Evolutionary conservation across 2,888 invertebrate genomes (phyloP), one percentile per base, ranked within the genome.

Genomic region (Torymus tubicola): DNA sequence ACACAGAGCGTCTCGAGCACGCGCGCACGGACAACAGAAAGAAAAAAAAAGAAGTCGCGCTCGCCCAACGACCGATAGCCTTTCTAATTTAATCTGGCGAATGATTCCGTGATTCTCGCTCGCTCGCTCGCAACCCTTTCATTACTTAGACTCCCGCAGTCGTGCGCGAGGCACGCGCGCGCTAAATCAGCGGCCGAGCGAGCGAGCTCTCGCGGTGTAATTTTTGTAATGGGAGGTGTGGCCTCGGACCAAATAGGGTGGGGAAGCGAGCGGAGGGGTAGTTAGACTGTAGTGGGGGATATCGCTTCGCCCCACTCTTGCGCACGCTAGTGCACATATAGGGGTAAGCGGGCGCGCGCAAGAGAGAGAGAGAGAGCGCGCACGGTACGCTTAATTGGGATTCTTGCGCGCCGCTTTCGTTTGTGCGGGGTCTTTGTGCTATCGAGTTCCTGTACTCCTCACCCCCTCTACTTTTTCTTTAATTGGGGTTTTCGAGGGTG

Each of bases 161-260:
- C 85, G 76, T 80, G 72, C 70, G 3, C 18, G 69, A 21, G 52
- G 87, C 88, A 87, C 87, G 87, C 18, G 64, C 58, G 61, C 74
- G 52, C 89, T 90, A 90, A 90, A 90, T 90, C 90, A 90, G 89
- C 90, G 90, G 60, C 88, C 87, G 88, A 31, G 31, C 31, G 31
- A 31, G n/a, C n/a, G n/a, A n/a, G n/a, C n/a, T n/a, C n/a, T n/a
- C n/a, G 87, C 88, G 84, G 88, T 89, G 90, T 90, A 91, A 91
- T 90, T 90, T 91, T 90, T 90, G 90, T 91, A 90, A 91, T 91
- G 90, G 90, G 88, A 90, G 90, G 90, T 90, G 90, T 90, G 90
- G 90, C 89, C 85, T 88, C 21, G 70, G 21, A n/a, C 18, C 21
- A 14, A n/a, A 14, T 21, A 24, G 13, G 21, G 61, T 73, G 75